Base-by-base conservation (phyloP, 2,797 vertebrate species). In the Myotis planiceps region DNA sequence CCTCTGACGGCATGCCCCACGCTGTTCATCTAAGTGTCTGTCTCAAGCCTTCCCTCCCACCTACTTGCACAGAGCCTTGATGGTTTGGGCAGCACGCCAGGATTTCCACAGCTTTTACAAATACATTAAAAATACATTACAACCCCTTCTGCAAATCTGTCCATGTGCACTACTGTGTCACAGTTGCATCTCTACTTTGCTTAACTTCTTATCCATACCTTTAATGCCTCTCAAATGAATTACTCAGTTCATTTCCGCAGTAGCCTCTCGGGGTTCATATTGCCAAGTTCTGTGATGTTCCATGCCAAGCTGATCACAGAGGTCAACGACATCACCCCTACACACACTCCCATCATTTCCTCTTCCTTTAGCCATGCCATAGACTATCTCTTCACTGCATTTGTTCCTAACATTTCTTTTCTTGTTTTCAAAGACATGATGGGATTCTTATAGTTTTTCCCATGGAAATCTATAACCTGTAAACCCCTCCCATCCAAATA, bases 91-190 rank as follows among this genome's bases (percentile, higher is more conserved):
- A 85, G 34, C n/a, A 19, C 14, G 92, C 96, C 95, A 96, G 66
- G 83, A 88, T 79, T 94, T 95, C 88, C 42, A 68, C 90, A 88
- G 91, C 83, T 94, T 96, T 96, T 81, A 89, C 96, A 96, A 94
- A 95, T 83, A 94, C 94, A 95, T 97, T 95, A 96, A 97, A 97
- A 96, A 74, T 83, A 90, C 88, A 95, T 93, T 95, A 88, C 81
- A 94, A 58, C 4, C 34, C 39, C 78, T 90, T 92, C 82, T 79
- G 76, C 86, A 90, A 68, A 88, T 90, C 68, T 93, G 32, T 74
- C 75, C 66, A 0, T 18, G 63, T 74, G 55, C 13, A 79, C 39
- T 58, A 84, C 79, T 74, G 55, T 88, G 82, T 72, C 47, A 68
- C 76, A 76, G 85, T 34, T 21, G 32, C 13, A 34, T 76, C 42